Evolutionary conservation across 2,888 invertebrate species (phyloP).

Genomic region (Drymonia ruficornis): DNA sequence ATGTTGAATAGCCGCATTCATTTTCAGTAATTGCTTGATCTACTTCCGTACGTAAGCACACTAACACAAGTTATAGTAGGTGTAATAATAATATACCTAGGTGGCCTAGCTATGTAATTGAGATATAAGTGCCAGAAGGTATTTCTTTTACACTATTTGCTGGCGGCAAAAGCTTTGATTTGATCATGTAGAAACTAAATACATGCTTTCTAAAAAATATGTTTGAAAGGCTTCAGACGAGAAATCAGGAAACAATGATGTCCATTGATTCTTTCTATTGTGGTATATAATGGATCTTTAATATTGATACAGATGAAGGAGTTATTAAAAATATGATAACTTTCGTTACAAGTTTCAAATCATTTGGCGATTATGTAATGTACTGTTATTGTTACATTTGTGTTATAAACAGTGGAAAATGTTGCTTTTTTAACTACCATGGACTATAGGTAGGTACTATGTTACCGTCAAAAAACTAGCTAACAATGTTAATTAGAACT

Average conservation of each 20-base stretch:
- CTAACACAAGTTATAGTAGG: not conserved
- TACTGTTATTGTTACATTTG: no score
- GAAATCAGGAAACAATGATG: not conserved
- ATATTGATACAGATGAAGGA: no score
- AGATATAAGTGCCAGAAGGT: not conserved
- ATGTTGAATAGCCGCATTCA: constrained; percentile 23
- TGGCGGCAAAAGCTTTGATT: not conserved
- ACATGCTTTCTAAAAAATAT: constrained; percentile 3
- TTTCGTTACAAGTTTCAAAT: no score
- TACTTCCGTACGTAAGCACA: constrained; percentile 5
- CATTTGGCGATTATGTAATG: no score
- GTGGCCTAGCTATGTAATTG: constrained; percentile 1
- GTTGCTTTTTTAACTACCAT: no score
- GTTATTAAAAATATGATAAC: no score
- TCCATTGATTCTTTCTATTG: not conserved
- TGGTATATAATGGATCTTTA: not conserved
- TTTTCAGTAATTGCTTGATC: constrained; percentile 29
- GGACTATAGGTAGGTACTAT: no score
- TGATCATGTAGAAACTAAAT: constrained; percentile 7
- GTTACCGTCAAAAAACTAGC: no score
- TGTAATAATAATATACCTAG: constrained; percentile 1
- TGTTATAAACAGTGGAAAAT: no score
- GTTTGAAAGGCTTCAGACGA: not conserved
- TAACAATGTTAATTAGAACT: no score
- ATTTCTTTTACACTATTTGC: not conserved